phyloP scores from a whole-genome alignment of 2,797 vertebrate species.

The Eleutherodactylus coqui region DNA sequence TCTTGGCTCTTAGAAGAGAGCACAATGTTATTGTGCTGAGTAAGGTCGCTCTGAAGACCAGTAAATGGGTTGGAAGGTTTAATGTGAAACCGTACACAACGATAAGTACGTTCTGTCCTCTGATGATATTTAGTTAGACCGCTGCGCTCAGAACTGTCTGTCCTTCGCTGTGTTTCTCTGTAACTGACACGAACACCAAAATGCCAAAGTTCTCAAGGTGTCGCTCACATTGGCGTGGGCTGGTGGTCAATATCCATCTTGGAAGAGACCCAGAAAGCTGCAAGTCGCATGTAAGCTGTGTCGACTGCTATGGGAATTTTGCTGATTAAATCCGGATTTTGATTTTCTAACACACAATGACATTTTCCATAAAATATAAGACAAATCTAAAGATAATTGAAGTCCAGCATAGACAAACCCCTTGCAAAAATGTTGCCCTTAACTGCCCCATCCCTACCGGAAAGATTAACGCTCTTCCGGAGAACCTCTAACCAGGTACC shows the following conservation, averaged over 20 bases:
- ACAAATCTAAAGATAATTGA: background rate
- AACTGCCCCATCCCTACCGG: background rate
- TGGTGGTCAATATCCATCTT: background rate
- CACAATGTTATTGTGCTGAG: constrained; percentile 38
- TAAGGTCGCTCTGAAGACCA: constrained; percentile 29
- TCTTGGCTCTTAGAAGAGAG: constrained; percentile 35
- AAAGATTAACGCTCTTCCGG: too few relatives aligned
- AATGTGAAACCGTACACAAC: constrained; percentile 35
- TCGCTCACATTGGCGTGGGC: constrained; percentile 14
- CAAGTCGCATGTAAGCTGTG: background rate
- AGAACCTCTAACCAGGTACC: background rate
- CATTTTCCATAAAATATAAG: background rate
- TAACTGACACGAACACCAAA: constrained; percentile 8
- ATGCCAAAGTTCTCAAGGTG: constrained; percentile 38
- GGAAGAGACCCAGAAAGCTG: background rate
- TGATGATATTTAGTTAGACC: constrained; percentile 24
- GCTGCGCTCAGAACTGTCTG: constrained; percentile 32
- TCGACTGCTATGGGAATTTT: background rate
- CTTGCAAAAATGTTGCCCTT: too few relatives aligned
- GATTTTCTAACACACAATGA: background rate
- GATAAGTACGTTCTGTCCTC: constrained; percentile 39
- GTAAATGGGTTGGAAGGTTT: constrained; percentile 39
- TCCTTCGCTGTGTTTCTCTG: constrained; percentile 23
- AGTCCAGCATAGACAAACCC: background rate
- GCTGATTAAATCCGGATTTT: background rate